Base-by-base conservation (phyloP, 2,888 invertebrate genomes). In the Pollenia griseotomentosa region DNA sequence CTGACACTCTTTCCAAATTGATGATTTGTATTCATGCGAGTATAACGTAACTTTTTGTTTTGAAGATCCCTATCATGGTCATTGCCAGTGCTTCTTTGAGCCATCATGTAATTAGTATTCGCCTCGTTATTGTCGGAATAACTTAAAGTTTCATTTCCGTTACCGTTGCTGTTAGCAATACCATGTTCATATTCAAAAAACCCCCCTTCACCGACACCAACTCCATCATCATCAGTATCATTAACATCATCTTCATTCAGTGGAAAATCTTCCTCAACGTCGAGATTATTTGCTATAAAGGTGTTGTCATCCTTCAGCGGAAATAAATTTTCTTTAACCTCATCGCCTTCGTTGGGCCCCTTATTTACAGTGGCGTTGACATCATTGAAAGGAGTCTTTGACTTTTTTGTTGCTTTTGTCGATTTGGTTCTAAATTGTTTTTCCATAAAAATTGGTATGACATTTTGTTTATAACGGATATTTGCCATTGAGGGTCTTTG, bases 131-230 rank as follows among this genome's bases (percentile, higher is more conserved):
- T 85, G 44, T 78, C 82, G 46, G 59, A 19, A 85, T 87, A 85
- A 85, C 83, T 78, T 59, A 85, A 78, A 80, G 65, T 83, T 83
- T 84, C 80, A 78, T 85, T 84, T 85, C 81, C 81, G 81, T 85
- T 81, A 66, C 63, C 83, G 73, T 61, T 44, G 44, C 75, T 59
- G 16, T 79, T 71, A 82, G 33, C 87, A 88, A 73, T 86, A 88
- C 42, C 82, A 70, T 23, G 53, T 19, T 73, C 55, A 48, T 79
- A 61, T 59, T 80, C 57, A n/a, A 16, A 46, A 44, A 23, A 42
- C 23, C 4, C 44, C 42, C 16, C 42, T 63, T 23, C 23, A 23
- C 23, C 23, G 23, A 81, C 75, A 11, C 63, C 83, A 12, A 16
- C 33, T 42, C n/a, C 53, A 16, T 42, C 14, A 23, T 84, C 19